These are phyloP conservation scores for Smittia sp. DNA, from an alignment of 2,888 invertebrate genomes.

Conservation along the genomic window DNA sequence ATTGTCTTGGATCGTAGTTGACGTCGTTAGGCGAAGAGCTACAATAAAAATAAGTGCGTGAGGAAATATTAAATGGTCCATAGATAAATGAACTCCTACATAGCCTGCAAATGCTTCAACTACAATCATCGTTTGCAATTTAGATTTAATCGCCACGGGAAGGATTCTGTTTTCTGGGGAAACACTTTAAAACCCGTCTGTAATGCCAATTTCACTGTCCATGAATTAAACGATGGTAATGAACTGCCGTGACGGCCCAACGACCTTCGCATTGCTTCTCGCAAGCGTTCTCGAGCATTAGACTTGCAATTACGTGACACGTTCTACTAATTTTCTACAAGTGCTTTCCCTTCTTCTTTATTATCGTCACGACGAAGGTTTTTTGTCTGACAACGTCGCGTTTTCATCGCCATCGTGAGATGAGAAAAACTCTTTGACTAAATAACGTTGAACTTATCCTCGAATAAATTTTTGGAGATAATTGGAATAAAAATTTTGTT, in stretches of 20 bases:
- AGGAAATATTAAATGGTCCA: too few relatives aligned
- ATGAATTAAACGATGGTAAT: not conserved
- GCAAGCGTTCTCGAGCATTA: not conserved
- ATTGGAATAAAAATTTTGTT: too few relatives aligned
- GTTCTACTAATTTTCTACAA: constrained; percentile 28
- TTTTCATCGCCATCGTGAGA: not conserved
- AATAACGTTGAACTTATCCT: not conserved
- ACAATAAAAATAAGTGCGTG: too few relatives aligned
- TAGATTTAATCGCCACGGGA: too few relatives aligned
- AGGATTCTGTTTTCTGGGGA: too few relatives aligned
- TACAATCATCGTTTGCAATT: too few relatives aligned
- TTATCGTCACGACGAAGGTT: not conserved
- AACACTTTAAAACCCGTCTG: not conserved
- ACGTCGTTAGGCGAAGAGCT: too few relatives aligned
- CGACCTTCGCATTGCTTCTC: constrained; percentile 7
- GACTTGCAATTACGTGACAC: constrained; percentile 29
- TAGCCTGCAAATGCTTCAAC: too few relatives aligned
- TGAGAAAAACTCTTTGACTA: not conserved
- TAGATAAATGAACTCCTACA: too few relatives aligned
- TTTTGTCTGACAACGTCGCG: not conserved
- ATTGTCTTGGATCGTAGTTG: too few relatives aligned
- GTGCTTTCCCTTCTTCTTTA: not conserved
- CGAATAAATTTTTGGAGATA: not conserved
- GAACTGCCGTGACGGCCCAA: not conserved
- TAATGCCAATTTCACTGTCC: constrained; percentile 4